These are phyloP conservation scores for Hylomyscus alleni DNA, from an alignment of 2,797 vertebrate species.

Conservation along the genomic window DNA sequence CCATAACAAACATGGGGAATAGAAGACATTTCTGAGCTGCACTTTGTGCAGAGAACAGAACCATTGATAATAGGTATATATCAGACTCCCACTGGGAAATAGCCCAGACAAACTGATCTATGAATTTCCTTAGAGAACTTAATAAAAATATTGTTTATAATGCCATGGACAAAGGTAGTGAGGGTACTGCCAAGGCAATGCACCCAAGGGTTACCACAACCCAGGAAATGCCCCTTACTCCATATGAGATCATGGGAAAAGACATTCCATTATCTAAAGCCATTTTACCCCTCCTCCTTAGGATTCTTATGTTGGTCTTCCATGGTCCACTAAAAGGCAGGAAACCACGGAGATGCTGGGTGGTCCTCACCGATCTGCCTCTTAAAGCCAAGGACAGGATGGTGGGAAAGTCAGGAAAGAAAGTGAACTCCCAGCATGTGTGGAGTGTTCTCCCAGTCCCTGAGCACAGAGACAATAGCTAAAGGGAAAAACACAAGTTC, in stretches of 20 bases:
- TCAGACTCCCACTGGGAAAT: neutral
- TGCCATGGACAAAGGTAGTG: neutral
- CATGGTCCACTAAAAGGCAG: neutral
- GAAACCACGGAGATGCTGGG: neutral
- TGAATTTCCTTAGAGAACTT: neutral
- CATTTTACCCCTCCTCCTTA: neutral
- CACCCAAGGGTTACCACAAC: accelerated
- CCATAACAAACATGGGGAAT: neutral
- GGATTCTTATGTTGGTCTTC: neutral
- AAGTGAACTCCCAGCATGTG: neutral
- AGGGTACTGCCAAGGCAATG: too few relatives aligned
- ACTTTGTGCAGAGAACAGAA: neutral
- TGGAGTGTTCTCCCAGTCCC: neutral
- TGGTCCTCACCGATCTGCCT: neutral
- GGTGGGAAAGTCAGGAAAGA: neutral
- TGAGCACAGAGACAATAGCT: neutral
- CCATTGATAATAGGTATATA: neutral
- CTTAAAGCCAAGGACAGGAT: neutral
- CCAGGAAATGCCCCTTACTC: neutral
- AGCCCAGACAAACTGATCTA: neutral
- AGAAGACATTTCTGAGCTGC: conserved; percentile 3
- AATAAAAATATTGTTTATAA: neutral
- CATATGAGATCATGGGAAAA: neutral
- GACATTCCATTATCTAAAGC: neutral
- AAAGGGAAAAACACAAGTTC: neutral